These are phyloP conservation scores for Microtus ochrogaster DNA, from an alignment of 2,113 vertebrate genomes.

Conservation along the genomic window DNA sequence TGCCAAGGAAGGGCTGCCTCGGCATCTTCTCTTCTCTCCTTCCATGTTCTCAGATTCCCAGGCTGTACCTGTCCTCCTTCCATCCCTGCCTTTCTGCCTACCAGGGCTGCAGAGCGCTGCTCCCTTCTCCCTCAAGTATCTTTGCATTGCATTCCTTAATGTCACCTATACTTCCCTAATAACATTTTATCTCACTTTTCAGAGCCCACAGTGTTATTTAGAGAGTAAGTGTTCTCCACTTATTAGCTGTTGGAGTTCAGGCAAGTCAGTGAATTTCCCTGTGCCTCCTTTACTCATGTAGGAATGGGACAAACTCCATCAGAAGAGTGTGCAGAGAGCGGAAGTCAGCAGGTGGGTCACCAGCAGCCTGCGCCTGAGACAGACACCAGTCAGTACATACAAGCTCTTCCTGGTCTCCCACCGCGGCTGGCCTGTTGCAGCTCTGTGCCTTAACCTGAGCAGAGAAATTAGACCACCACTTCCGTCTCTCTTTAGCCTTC, in stretches of 20 bases:
- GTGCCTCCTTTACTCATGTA: not conserved
- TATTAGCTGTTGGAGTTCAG: not conserved
- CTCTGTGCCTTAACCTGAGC: not conserved
- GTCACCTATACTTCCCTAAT: not conserved
- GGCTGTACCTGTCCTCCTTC: not conserved
- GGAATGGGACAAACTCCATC: not conserved
- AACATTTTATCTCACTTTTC: not conserved
- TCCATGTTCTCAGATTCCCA: fast-evolving
- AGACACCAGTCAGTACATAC: not conserved
- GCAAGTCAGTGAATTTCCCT: not conserved
- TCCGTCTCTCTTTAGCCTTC: not conserved
- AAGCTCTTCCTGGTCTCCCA: not conserved
- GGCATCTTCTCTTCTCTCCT: not conserved
- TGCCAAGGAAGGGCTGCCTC: not conserved
- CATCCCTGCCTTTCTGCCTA: not conserved
- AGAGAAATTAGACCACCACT: not conserved
- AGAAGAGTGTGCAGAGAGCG: not conserved
- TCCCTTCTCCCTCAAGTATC: not conserved
- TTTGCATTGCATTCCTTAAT: not conserved
- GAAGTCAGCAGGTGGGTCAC: not conserved
- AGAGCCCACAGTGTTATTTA: not conserved
- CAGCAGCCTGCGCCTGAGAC: not conserved
- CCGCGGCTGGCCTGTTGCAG: not conserved
- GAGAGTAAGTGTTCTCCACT: not conserved
- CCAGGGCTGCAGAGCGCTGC: too few species aligned